These are phyloP conservation scores for Pasiphila rectangulata DNA, from an alignment of 2,888 invertebrate genomes.

Conservation along the genomic window DNA sequence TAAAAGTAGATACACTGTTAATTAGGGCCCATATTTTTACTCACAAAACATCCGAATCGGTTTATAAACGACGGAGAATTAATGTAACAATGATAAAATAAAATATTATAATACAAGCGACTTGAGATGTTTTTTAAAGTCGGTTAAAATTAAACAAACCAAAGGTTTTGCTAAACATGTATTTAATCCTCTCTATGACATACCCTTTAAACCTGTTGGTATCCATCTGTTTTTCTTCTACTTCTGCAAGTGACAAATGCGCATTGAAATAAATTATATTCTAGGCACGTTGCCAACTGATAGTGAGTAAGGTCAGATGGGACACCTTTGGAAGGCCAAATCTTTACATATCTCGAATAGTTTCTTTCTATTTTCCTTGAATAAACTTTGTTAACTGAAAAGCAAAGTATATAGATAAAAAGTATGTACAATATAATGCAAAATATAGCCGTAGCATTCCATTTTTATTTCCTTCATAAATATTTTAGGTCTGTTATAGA, in stretches of 20 bases:
- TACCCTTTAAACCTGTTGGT: slow-evolving; percentile 22
- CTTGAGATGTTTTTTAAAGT: too few relatives aligned
- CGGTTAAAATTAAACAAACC: too few relatives aligned
- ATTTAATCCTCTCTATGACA: too few relatives aligned
- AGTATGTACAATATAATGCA: not conserved
- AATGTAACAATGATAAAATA: too few relatives aligned
- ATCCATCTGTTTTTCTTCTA: slow-evolving; percentile 14
- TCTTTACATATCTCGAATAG: slow-evolving; percentile 16
- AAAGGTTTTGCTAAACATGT: too few relatives aligned
- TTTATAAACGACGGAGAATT: too few relatives aligned
- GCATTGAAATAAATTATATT: slow-evolving; percentile 22
- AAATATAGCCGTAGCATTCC: slow-evolving; percentile 18
- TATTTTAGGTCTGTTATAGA: slow-evolving; percentile 32
- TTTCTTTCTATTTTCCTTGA: slow-evolving; percentile 1
- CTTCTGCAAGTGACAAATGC: slow-evolving; percentile 18
- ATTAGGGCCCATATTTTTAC: too few relatives aligned
- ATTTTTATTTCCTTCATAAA: slow-evolving; percentile 31
- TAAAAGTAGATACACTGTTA: too few relatives aligned
- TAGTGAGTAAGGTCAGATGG: slow-evolving; percentile 21
- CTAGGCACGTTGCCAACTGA: slow-evolving; percentile 23
- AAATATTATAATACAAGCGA: too few relatives aligned
- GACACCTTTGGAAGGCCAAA: slow-evolving; percentile 16
- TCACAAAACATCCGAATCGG: too few relatives aligned
- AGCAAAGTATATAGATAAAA: not conserved
- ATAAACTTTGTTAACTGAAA: not conserved